Evolutionary conservation across 2,113 vertebrate species (phyloP), one percentile per base, ranked within the genome.

Genomic region (Smithornis capensis): DNA sequence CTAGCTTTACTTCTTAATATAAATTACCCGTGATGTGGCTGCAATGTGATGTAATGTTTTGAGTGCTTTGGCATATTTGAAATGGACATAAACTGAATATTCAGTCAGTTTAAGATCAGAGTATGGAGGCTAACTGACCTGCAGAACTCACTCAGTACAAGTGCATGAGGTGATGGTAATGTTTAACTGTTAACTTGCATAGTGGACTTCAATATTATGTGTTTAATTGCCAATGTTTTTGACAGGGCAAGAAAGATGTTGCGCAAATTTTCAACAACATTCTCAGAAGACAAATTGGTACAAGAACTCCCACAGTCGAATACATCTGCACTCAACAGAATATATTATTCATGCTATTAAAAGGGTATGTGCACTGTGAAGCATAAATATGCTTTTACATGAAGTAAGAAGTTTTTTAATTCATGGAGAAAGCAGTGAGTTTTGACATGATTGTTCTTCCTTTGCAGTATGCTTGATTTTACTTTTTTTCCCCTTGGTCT

Each of bases 261-360:
- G 99, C 99, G 86, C 99, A 99, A 87, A 99, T 99, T 98, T 99
- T 99, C 98, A 99, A 99, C 98, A 99, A 99, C 97, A 99, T 99
- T 97, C 98, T 99, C 96, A 98, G 99, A 97, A 98, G 99, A 96
- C 99, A 99, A 94, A 99, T 99, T 96, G 99, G 99, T 94, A 99
- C 99, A 89, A 98, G 99, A 94, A 99, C 99, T 82, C 99, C 99
- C 87, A 99, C 99, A 55, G 99, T 99, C 94, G 99, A 99, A 97
- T 99, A 99, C 96, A 99, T 99, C 97, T 99, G 99, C 97, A 99
- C 99, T 96, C 99, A 99, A 97, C 99, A 99, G 98, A 99, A 99
- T 97, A 99, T 99, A 97, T 98, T 99, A 96, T 99, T 99, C 97
- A 99, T 99, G 99, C 97, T 99, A 94, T 98, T 99, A 90, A 99